Evolutionary conservation across 2,797 vertebrate species (phyloP).

Genomic region (Poeciliopsis paucimaculata): DNA sequence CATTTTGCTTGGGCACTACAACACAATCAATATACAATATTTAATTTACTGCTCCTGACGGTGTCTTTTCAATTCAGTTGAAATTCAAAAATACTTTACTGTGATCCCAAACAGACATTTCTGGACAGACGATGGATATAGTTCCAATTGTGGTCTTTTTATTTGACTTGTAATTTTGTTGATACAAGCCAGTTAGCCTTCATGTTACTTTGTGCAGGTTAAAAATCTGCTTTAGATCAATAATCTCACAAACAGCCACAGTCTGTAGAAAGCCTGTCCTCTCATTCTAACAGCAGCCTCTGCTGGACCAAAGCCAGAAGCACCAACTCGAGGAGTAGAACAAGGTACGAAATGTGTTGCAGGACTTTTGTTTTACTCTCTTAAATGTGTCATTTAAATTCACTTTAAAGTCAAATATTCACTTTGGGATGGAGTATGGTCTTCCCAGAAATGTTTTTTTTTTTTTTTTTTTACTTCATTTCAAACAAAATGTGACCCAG

Average conservation of each 20-base stretch:
- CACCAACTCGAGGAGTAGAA: background rate
- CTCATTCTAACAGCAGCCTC: background rate
- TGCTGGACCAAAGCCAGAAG: background rate
- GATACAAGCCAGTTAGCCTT: no score
- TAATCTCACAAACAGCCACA: no score
- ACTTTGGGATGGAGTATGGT: background rate
- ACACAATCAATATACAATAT: no score
- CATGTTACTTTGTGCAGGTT: background rate
- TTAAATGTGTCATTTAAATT: background rate
- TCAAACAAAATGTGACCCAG: background rate
- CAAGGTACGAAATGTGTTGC: background rate
- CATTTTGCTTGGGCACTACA: no score
- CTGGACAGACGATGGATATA: no score
- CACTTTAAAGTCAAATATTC: background rate
- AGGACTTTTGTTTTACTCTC: background rate
- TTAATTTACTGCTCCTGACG: no score
- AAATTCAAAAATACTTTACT: no score
- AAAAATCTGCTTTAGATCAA: no score
- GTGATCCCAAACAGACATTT: no score
- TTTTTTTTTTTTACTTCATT: background rate
- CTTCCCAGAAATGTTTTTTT: background rate
- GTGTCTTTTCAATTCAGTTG: no score
- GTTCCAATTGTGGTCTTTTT: no score
- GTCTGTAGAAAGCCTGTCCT: background rate
- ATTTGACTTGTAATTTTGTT: no score